phyloP scores from a whole-genome alignment of 1,140 invertebrate species.

The Drosophila ficusphila region DNA sequence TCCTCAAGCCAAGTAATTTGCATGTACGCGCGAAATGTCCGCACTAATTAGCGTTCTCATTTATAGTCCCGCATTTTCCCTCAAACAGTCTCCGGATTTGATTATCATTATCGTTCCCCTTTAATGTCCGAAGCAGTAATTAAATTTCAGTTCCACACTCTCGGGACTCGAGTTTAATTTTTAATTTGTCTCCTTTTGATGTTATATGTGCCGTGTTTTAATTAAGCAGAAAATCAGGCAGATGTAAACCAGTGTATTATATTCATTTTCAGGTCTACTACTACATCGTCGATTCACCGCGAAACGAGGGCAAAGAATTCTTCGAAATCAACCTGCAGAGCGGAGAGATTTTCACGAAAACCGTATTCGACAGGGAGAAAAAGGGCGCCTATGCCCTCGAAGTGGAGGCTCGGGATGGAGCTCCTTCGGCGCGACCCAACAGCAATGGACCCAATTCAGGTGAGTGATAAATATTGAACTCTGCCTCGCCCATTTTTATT shows the following conservation, averaged over 20 bases:
- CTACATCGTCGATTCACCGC: slow-evolving; percentile 94
- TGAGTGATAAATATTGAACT: slow-evolving; percentile 85
- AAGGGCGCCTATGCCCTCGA: slow-evolving; percentile 97
- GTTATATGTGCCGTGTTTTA: slow-evolving; percentile 31
- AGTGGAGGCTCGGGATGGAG: slow-evolving; percentile 96
- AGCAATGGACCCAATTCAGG: slow-evolving; percentile 96
- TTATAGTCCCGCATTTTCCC: slow-evolving; percentile 35
- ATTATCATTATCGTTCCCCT: slow-evolving; percentile 64
- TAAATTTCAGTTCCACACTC: slow-evolving; percentile 40
- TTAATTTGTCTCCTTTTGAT: slow-evolving; percentile 31
- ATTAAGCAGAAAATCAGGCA: slow-evolving; percentile 25
- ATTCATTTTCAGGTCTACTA: slow-evolving; percentile 90
- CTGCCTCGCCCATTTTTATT: neutral
- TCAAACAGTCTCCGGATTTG: slow-evolving; percentile 44
- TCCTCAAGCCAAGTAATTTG: slow-evolving; percentile 79
- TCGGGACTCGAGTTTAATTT: slow-evolving; percentile 27
- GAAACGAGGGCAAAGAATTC: slow-evolving; percentile 96
- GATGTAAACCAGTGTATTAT: slow-evolving; percentile 25
- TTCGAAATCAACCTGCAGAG: slow-evolving; percentile 97
- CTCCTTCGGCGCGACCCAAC: slow-evolving; percentile 95
- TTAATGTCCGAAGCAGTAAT: slow-evolving; percentile 60
- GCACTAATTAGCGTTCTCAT: slow-evolving; percentile 77
- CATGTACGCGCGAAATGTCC: slow-evolving; percentile 70
- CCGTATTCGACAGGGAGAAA: slow-evolving; percentile 97
- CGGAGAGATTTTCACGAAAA: slow-evolving; percentile 96